Evolutionary conservation across 2,797 vertebrate genomes (phyloP).

Genomic region (Falco biarmicus): DNA sequence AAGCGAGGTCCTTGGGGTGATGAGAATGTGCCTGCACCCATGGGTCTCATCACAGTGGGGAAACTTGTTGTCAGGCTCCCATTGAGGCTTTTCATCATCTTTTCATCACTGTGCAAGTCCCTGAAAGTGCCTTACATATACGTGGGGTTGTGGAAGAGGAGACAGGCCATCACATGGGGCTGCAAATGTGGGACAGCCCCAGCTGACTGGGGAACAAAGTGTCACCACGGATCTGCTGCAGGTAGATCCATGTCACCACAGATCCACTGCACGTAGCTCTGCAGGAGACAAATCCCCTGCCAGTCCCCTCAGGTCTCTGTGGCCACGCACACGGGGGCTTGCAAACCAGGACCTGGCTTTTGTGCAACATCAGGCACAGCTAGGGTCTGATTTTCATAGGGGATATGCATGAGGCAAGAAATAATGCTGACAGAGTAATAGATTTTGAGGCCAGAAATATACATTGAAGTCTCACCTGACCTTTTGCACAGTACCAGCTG

Average conservation of each 20-base stretch:
- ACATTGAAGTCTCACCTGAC: background rate
- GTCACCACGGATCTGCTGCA: accelerated
- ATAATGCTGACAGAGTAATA: background rate
- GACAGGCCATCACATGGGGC: background rate
- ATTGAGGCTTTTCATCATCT: background rate
- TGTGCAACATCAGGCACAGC: background rate
- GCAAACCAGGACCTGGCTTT: background rate
- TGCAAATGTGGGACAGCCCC: background rate
- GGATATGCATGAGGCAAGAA: background rate
- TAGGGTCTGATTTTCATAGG: background rate
- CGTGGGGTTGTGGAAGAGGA: background rate
- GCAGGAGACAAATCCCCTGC: background rate
- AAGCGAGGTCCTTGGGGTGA: accelerated
- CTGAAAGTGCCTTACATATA: accelerated
- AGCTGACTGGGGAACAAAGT: accelerated
- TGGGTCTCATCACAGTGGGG: accelerated
- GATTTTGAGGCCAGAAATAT: background rate
- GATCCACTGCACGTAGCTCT: background rate
- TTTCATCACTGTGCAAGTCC: background rate
- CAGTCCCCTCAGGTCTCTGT: background rate
- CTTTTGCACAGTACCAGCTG: background rate
- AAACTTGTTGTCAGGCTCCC: background rate
- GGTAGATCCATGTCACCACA: background rate
- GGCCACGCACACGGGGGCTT: accelerated
- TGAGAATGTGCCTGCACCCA: background rate